Conservation (phyloP, 2,113 vertebrate species). For the Notiomystis cincta region DNA sequence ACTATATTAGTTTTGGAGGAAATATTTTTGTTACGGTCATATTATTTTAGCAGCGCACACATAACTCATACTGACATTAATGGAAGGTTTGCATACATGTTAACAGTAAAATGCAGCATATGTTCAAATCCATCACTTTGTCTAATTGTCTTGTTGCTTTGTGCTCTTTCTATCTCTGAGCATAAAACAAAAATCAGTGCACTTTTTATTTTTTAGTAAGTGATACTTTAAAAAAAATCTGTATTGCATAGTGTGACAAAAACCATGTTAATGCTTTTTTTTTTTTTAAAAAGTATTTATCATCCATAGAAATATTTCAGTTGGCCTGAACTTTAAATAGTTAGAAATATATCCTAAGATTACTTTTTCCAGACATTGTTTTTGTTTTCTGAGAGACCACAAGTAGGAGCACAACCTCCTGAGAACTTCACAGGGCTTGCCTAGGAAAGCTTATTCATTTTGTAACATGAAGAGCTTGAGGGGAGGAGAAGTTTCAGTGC, state of each 20-base stretch:
- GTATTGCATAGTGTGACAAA: background rate
- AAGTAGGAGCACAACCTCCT: background rate
- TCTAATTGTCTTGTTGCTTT: conserved; percentile 13
- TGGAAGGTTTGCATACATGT: background rate
- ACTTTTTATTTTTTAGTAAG: background rate
- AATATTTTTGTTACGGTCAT: conserved; percentile 17
- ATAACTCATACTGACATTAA: conserved; percentile 49
- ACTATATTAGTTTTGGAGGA: conserved; percentile 38
- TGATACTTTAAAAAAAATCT: background rate
- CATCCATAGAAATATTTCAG: background rate
- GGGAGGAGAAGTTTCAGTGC: background rate
- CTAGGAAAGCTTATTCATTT: conserved; percentile 7
- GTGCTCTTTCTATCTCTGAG: background rate
- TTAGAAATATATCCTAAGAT: background rate
- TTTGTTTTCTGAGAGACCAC: background rate
- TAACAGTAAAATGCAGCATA: conserved; percentile 22
- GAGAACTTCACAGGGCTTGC: background rate
- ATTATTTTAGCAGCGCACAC: background rate
- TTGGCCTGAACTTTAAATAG: background rate
- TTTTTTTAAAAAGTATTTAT: background rate
- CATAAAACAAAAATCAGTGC: background rate
- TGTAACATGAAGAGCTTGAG: background rate
- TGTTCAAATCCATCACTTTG: conserved; percentile 56
- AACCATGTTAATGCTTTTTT: background rate
- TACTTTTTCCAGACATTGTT: background rate